A percentile compares a stretch with the other conserved stretches of the same genome.
Evolutionary conservation across 2,888 invertebrate genomes (phyloP).

Genomic region (Microchrysa polita): DNA sequence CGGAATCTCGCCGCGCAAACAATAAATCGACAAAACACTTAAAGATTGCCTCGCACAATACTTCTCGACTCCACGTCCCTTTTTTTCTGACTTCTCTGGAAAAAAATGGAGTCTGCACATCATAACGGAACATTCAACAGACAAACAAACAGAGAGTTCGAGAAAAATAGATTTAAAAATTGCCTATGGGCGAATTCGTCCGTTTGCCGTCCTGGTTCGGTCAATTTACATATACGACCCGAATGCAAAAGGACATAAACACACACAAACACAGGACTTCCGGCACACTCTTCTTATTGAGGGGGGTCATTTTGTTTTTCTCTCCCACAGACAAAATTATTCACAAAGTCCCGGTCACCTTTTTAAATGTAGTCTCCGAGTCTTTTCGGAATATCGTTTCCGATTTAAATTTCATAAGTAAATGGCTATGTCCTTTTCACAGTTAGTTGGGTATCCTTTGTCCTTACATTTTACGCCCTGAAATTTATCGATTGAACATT

Average conservation of each 20-base stretch:
- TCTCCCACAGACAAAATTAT: no score
- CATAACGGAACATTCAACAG: no score
- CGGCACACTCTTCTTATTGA: neutral
- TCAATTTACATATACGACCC: neutral
- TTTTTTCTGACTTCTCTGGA: no score
- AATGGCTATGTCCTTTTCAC: neutral
- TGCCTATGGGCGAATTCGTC: neutral
- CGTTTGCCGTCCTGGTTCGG: neutral
- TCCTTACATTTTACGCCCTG: neutral
- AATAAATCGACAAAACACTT: neutral
- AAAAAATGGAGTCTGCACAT: no score
- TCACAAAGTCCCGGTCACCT: no score
- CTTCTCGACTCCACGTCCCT: neutral
- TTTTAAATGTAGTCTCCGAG: neutral
- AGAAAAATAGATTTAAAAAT: no score
- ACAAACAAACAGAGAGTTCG: no score
- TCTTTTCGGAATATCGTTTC: neutral
- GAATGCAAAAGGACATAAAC: neutral
- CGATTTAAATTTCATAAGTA: conserved; percentile 24
- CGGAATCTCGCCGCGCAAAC: neutral
- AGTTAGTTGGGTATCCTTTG: neutral
- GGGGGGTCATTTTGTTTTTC: no score
- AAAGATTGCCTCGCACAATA: neutral
- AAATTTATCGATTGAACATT: conserved; percentile 12
- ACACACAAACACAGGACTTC: neutral